Conservation (phyloP, 2,797 vertebrate species). For the Ceryle rudis region DNA sequence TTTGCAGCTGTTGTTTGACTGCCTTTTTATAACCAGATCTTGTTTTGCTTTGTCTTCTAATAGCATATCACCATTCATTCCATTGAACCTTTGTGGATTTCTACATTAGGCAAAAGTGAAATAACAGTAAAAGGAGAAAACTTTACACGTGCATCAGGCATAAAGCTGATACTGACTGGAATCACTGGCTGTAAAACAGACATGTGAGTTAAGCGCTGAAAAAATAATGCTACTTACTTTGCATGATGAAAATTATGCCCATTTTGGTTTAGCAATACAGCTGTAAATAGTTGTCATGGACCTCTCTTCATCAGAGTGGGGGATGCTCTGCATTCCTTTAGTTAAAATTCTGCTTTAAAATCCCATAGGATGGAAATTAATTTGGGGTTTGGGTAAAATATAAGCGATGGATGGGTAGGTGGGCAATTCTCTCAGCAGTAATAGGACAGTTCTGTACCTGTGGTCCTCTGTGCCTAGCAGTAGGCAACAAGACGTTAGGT, state of each 20-base stretch:
- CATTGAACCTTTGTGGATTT: conserved; percentile 82
- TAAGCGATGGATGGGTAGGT: not conserved
- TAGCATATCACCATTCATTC: conserved; percentile 81
- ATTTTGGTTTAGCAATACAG: not conserved
- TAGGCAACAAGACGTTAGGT: not conserved
- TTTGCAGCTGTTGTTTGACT: conserved; percentile 58
- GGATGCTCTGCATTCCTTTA: not conserved
- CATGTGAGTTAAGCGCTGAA: conserved; percentile 83
- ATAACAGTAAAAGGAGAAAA: conserved; percentile 84
- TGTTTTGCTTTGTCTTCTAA: conserved; percentile 66
- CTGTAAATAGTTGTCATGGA: not conserved
- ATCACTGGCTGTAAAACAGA: conserved; percentile 80
- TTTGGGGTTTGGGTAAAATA: not conserved
- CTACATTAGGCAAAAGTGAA: conserved; percentile 85
- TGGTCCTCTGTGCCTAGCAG: not conserved
- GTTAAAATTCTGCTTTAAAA: not conserved
- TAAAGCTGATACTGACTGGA: conserved; percentile 82
- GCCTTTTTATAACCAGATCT: conserved; percentile 46
- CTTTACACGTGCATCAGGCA: conserved; percentile 80
- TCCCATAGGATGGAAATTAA: not conserved
- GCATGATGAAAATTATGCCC: not conserved
- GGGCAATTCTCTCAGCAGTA: not conserved
- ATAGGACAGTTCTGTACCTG: not conserved
- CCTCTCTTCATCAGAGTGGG: not conserved
- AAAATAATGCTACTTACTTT: not conserved